Base-by-base conservation (phyloP, 2,797 vertebrate genomes). In the Chaetophractus vellerosus region DNA sequence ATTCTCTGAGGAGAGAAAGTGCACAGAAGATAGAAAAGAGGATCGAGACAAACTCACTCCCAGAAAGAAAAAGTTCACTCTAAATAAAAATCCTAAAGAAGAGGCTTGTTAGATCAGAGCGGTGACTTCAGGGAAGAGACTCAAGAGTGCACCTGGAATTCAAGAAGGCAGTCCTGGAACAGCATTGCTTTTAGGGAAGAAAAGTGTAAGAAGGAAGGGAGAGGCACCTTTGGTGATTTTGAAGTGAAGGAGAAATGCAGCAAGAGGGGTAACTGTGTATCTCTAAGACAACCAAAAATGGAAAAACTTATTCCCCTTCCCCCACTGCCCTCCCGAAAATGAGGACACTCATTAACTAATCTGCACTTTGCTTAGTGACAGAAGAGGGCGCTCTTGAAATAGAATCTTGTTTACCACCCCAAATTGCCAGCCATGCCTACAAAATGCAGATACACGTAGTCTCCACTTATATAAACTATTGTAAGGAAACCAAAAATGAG, bases 381-480 rank as follows among this genome's bases (percentile, higher is more conserved):
- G 83, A 93, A 64, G 33, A 89, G 92, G 86, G 50, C 6, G 23
- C 76, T 74, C 91, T 88, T 64, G 45, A 88, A 66, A 31, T 74
- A 69, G 26, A 76, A 38, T 89, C 71, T 83, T 89, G n/a, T 59
- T 88, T n/a, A 57, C 28, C 66, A 31, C 55, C 36, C 28, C 24
- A 82, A 19, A 63, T n/a, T 69, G 10, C n/a, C 50, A 76, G 26
- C 38, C 10, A 4, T 59, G 18, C 64, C 48, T 36, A 64, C 48
- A 68, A 69, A 78, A 69, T 59, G 52, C 61, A 10, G 57, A 68
- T 81, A 57, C 31, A 88, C 64, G 59, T 88, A 66, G 14, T 88
- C 81, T 75, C 55, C 33, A 81, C 66, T 14, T 81, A 26, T 59
- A 6, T 68, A n/a, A 66, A 81, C 59, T 93, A 66, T 10, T 76